phyloP scores from a whole-genome alignment of 2,888 invertebrate species.

The Carterocephalus palaemon region DNA sequence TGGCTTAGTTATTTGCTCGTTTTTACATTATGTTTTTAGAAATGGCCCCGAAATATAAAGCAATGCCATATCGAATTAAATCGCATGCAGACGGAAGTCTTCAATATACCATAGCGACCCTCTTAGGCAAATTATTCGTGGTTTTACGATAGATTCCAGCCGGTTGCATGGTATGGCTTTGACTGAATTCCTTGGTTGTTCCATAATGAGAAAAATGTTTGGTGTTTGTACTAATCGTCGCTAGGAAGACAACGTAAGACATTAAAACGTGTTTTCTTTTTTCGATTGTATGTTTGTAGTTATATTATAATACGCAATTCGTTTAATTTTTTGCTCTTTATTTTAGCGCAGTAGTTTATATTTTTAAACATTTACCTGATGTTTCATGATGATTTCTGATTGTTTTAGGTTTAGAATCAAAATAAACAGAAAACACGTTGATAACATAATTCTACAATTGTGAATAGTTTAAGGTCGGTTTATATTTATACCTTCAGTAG shows the following conservation, averaged over 20 bases:
- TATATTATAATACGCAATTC: slow-evolving; percentile 3
- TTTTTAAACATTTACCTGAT: slow-evolving; percentile 14
- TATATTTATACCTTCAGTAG: slow-evolving; percentile 4
- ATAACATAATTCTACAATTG: slow-evolving; percentile 3
- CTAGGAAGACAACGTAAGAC: slow-evolving; percentile 11
- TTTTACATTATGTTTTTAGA: no score
- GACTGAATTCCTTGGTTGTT: slow-evolving; percentile 20
- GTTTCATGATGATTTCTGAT: slow-evolving; percentile 8
- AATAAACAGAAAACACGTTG: slow-evolving; percentile 4
- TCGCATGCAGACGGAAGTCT: not conserved
- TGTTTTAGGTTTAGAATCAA: slow-evolving; percentile 13
- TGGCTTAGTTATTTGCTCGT: no score
- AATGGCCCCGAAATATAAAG: no score
- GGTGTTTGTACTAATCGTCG: slow-evolving; percentile 12
- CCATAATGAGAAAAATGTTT: slow-evolving; percentile 1
- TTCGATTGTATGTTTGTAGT: slow-evolving; percentile 13
- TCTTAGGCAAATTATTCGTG: not conserved
- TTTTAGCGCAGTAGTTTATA: slow-evolving; percentile 16
- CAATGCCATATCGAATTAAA: slow-evolving; percentile 1
- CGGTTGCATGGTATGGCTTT: slow-evolving; percentile 6
- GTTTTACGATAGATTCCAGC: slow-evolving; percentile 2
- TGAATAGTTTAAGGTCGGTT: slow-evolving; percentile 14
- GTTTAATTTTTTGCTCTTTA: slow-evolving; percentile 12
- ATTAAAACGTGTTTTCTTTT: slow-evolving; percentile 8
- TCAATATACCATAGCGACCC: not conserved